Conservation (phyloP, 2,888 invertebrate species). For the Ophion costatus region DNA sequence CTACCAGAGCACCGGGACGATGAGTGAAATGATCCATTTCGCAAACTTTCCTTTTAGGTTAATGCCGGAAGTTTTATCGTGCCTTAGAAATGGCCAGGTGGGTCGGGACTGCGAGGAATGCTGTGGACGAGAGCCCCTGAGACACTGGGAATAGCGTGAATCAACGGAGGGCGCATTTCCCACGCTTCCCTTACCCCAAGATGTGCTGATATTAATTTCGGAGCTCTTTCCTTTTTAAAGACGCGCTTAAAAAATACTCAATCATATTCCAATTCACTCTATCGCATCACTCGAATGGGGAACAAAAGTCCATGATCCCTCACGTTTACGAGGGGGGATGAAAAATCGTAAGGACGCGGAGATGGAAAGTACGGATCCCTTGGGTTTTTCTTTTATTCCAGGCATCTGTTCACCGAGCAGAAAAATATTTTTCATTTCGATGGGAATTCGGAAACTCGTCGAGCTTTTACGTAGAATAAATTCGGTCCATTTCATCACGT, state of each 20-base stretch:
- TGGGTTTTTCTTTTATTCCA: not conserved
- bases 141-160: constrained; percentile 38
- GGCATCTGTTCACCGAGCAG: not conserved
- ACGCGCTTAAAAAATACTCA: not conserved
- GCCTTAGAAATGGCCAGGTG: constrained; percentile 27
- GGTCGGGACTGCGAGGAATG: constrained; percentile 5
- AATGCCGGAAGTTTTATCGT: constrained; percentile 55
- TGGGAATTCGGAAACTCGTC: no score
- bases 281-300: not conserved
- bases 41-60: constrained; percentile 61
- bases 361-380: not conserved
- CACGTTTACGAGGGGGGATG: not conserved
- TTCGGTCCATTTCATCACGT: no score
- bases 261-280: not conserved
- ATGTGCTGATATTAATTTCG: constrained; percentile 30
- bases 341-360: not conserved
- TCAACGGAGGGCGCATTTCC: constrained; percentile 33
- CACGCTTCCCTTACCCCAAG: not conserved
- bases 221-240: constrained; percentile 6
- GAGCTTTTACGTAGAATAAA: no score
- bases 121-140: constrained; percentile 18
- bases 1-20: not conserved
- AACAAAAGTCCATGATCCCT: not conserved
- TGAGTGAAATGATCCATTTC: constrained; percentile 13
- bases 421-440: no score